Evolutionary conservation across 2,888 invertebrate species (phyloP).

Genomic region (Strigamia crassipes): DNA sequence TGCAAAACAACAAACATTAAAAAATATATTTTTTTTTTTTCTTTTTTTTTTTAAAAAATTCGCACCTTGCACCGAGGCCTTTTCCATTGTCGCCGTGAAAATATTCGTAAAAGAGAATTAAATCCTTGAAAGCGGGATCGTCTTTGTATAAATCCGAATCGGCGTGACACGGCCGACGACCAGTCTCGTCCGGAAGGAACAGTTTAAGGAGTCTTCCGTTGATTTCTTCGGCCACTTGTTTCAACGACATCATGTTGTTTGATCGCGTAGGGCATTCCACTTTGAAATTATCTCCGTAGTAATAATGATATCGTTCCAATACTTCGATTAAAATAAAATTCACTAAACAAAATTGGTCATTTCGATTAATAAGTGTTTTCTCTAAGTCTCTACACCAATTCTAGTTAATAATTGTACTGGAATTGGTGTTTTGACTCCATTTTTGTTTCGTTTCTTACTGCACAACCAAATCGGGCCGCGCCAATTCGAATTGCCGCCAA

Average conservation of each 20-base stretch:
- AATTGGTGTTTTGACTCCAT: no score
- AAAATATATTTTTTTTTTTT: background rate
- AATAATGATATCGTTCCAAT: slow-evolving; percentile 56
- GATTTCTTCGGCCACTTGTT: slow-evolving; percentile 56
- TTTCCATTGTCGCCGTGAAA: slow-evolving; percentile 59
- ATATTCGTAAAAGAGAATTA: slow-evolving; percentile 59
- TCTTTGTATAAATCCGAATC: slow-evolving; percentile 53
- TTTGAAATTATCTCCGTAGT: slow-evolving; percentile 56
- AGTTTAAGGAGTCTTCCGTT: slow-evolving; percentile 54
- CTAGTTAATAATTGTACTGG: no score
- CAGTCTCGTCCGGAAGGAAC: slow-evolving; percentile 56
- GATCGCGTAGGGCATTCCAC: slow-evolving; percentile 58
- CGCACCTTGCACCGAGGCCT: slow-evolving; percentile 57
- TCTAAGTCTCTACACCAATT: no score
- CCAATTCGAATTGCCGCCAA: slow-evolving; percentile 61
- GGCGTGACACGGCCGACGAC: slow-evolving; percentile 58
- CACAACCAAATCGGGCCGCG: slow-evolving; percentile 59
- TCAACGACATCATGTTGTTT: slow-evolving; percentile 55
- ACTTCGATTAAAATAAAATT: slow-evolving; percentile 58
- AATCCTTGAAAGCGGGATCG: slow-evolving; percentile 57
- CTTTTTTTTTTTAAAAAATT: background rate
- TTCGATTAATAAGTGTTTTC: no score
- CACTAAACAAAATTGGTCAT: slow-evolving; percentile 55
- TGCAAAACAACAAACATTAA: background rate
- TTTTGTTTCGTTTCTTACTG: no score